phyloP scores from a whole-genome alignment of 2,888 invertebrate species.

The Steromphala cineraria region DNA sequence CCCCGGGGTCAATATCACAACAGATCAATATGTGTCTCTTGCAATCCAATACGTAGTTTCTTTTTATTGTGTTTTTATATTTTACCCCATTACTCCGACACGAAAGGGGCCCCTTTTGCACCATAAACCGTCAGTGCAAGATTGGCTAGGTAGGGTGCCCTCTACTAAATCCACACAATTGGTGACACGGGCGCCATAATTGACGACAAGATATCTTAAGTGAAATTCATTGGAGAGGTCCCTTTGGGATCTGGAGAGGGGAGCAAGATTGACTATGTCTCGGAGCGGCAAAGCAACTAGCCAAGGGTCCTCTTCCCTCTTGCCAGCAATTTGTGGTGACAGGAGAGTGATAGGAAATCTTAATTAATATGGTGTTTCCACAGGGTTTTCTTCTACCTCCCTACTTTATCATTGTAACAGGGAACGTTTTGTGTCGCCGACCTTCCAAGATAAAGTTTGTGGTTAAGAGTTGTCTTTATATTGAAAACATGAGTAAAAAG shows the following conservation, averaged over 20 bases:
- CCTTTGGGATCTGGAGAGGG: neutral
- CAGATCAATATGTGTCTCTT: neutral
- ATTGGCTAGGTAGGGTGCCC: constrained; percentile 1
- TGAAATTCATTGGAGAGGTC: constrained; percentile 9
- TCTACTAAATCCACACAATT: constrained; percentile 20
- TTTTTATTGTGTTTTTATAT: constrained; percentile 1
- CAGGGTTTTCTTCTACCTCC: neutral
- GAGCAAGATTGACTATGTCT: constrained; percentile 3
- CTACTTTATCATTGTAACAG: neutral
- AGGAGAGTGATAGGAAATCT: neutral
- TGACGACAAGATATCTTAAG: constrained; percentile 19
- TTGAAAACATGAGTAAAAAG: too few relatives aligned
- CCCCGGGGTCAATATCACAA: neutral
- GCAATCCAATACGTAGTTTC: neutral
- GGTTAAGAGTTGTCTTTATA: too few relatives aligned
- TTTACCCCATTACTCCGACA: neutral
- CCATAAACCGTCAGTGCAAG: neutral
- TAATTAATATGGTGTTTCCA: constrained; percentile 1
- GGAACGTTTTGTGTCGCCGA: too few relatives aligned
- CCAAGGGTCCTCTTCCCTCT: neutral
- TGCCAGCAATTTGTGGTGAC: neutral
- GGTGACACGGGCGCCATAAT: constrained; percentile 1
- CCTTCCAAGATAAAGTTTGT: too few relatives aligned
- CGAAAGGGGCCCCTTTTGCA: constrained; percentile 8
- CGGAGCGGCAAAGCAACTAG: neutral